Evolutionary conservation across 2,113 vertebrate species (phyloP).

Genomic region (Triplophysa tibetana): DNA sequence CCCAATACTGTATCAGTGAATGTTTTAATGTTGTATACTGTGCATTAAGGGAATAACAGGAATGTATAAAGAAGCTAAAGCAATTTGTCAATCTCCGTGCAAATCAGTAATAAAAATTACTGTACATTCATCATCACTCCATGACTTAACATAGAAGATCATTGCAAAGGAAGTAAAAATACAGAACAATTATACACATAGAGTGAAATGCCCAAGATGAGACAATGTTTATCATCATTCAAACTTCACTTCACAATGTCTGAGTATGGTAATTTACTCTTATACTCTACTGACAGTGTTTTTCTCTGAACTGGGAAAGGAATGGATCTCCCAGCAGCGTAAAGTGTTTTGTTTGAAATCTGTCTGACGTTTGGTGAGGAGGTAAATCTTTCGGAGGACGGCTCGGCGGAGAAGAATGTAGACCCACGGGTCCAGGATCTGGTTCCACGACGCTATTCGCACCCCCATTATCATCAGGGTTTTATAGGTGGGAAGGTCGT

Average conservation of each 20-base stretch:
- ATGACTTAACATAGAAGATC: not conserved
- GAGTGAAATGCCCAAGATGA: too few relatives aligned
- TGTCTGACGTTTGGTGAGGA: slow-evolving; percentile 70
- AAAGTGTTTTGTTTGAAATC: slow-evolving; percentile 65
- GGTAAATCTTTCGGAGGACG: slow-evolving; percentile 80
- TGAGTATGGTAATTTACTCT: slow-evolving; percentile 22
- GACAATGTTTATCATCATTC: not conserved
- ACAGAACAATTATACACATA: too few relatives aligned
- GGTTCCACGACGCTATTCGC: slow-evolving; percentile 86
- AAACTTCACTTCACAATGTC: not conserved
- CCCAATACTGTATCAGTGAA: not conserved
- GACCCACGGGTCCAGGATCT: slow-evolving; percentile 91
- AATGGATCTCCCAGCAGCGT: slow-evolving; percentile 77
- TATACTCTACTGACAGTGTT: slow-evolving; percentile 72
- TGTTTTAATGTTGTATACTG: not conserved
- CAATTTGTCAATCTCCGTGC: slow-evolving; percentile 9
- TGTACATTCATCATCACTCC: not conserved
- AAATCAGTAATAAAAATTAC: not conserved
- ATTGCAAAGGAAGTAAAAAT: not conserved
- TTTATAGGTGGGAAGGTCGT: slow-evolving; percentile 62
- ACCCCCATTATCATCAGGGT: slow-evolving; percentile 79
- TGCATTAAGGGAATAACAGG: too few relatives aligned
- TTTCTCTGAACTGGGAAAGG: slow-evolving; percentile 78
- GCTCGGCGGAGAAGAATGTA: slow-evolving; percentile 87
- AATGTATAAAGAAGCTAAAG: not conserved